These are phyloP conservation scores for Drosophila siamana DNA, from an alignment of 2,888 invertebrate genomes.

Conservation along the genomic window DNA sequence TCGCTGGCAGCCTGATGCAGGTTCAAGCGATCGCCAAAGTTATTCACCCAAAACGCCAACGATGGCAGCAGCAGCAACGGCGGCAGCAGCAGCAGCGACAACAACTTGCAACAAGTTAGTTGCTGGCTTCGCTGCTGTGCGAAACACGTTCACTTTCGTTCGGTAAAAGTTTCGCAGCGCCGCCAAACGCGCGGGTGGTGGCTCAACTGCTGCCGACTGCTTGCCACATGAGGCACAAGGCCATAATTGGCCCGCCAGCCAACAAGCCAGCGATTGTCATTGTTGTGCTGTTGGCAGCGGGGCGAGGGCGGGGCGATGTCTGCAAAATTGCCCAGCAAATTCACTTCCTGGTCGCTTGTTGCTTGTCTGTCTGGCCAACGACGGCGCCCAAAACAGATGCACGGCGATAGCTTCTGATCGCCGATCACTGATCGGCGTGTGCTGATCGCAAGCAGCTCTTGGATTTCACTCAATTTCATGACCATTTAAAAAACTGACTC, in stretches of 20 bases:
- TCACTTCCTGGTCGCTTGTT: slow-evolving; percentile 22
- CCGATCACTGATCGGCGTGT: background rate
- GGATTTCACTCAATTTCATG: slow-evolving; percentile 27
- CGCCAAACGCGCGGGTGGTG: slow-evolving; percentile 48
- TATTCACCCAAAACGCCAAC: slow-evolving; percentile 74
- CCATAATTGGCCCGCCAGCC: slow-evolving; percentile 52
- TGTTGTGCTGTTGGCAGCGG: too few relatives aligned
- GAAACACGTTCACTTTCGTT: slow-evolving; percentile 79
- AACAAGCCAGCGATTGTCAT: slow-evolving; percentile 21
- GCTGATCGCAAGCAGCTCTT: slow-evolving; percentile 3
- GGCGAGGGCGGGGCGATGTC: background rate
- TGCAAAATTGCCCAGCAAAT: slow-evolving; percentile 22
- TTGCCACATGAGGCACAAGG: slow-evolving; percentile 31
- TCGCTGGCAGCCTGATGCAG: slow-evolving; percentile 69
- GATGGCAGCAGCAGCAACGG: slow-evolving; percentile 6
- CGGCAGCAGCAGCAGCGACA: slow-evolving; percentile 13
- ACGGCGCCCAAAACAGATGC: slow-evolving; percentile 5
- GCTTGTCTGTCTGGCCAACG: slow-evolving; percentile 8
- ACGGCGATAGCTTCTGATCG: slow-evolving; percentile 23
- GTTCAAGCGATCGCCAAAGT: slow-evolving; percentile 69
- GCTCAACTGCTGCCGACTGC: slow-evolving; percentile 28
- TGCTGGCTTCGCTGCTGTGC: slow-evolving; percentile 20
- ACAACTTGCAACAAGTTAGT: slow-evolving; percentile 37
- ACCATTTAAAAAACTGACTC: slow-evolving; percentile 17
- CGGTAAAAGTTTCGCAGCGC: slow-evolving; percentile 63